Conservation (phyloP, 2,888 invertebrate species). For the Temnothorax unifasciatus region DNA sequence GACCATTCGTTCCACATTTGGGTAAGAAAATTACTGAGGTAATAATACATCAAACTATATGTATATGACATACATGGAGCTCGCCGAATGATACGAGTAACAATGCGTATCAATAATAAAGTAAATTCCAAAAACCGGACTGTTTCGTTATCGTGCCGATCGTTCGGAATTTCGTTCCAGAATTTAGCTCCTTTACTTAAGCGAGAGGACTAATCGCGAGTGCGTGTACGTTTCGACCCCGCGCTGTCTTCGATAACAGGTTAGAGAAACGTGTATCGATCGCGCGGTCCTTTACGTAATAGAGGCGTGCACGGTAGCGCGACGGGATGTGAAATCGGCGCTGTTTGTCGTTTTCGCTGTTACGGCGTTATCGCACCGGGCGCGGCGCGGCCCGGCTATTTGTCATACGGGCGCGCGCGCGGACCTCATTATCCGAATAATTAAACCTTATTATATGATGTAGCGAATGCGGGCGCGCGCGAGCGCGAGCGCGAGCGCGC, state of each 20-base stretch:
- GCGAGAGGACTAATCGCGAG: too few relatives aligned
- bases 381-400: conserved; percentile 57
- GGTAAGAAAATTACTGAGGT: neutral
- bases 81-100: neutral
- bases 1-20: neutral
- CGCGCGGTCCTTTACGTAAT: conserved; percentile 37
- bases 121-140: neutral
- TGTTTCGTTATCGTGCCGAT: neutral
- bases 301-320: conserved; percentile 23
- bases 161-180: neutral
- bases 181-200: neutral
- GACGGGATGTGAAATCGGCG: conserved; percentile 42
- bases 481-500: conserved; percentile 45
- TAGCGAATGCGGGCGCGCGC: conserved; percentile 51
- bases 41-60: too few relatives aligned
- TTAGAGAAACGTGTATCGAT: conserved; percentile 22
- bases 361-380: conserved; percentile 19
- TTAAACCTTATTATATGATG: conserved; percentile 77
- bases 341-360: conserved; percentile 27
- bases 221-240: too few relatives aligned
- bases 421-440: conserved; percentile 74
- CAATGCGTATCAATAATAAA: neutral
- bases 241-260: neutral
- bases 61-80: too few relatives aligned
- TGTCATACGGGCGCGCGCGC: conserved; percentile 60